A percentile compares a stretch with the other conserved stretches of the same genome.
Evolutionary conservation across 2,113 vertebrate genomes (phyloP).

Genomic region (Ophthalmolycus amberensis): DNA sequence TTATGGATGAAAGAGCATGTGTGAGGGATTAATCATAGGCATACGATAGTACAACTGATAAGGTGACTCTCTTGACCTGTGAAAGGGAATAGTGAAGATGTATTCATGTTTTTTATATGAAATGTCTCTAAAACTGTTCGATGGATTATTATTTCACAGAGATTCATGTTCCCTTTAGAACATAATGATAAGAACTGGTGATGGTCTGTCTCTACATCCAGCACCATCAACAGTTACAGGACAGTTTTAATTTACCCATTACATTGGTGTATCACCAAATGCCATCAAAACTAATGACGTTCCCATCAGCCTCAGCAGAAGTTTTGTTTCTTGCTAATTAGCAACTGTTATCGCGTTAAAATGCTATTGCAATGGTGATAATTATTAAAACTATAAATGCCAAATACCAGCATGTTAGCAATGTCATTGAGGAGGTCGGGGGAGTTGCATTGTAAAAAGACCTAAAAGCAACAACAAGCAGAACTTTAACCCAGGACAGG

Average conservation of each 20-base stretch:
- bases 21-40: conserved; percentile 7
- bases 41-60: conserved; percentile 25
- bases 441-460: neutral
- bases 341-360: neutral
- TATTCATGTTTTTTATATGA: neutral
- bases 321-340: neutral
- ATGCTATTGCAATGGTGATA: neutral
- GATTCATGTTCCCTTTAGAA: neutral
- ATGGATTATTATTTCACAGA: neutral
- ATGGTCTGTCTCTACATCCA: neutral
- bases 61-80: neutral
- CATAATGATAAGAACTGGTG: neutral
- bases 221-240: neutral
- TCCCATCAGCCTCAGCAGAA: neutral
- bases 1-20: conserved; percentile 32
- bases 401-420: neutral
- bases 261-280: neutral
- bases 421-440: neutral
- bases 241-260: neutral
- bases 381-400: neutral
- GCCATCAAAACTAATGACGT: neutral
- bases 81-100: neutral
- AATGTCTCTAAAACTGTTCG: neutral
- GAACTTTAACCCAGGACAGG: too few species aligned
- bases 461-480: neutral